Conservation (phyloP, 2,888 invertebrate species). For the Perithous albicinctus region DNA sequence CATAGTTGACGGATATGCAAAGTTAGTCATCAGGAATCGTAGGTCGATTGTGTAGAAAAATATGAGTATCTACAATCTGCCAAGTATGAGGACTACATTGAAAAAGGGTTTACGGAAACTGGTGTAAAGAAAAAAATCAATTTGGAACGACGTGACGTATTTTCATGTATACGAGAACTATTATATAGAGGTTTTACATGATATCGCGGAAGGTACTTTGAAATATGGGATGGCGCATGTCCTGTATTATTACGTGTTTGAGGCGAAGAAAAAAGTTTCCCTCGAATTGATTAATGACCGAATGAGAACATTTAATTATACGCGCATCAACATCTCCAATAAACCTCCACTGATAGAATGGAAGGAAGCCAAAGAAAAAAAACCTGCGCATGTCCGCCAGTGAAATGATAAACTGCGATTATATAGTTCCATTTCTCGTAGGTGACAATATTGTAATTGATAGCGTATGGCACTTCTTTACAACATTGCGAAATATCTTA, state of each 20-base stretch:
- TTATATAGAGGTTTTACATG: background rate
- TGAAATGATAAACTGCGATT: background rate
- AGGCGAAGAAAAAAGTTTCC: background rate
- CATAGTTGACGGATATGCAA: no score
- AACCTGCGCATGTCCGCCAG: background rate
- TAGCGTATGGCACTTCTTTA: background rate
- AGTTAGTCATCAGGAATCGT: no score
- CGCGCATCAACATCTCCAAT: background rate
- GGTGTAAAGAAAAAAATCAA: background rate
- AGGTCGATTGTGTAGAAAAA: no score
- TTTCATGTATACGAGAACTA: background rate
- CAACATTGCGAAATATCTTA: background rate
- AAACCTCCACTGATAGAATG: background rate
- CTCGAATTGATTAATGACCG: background rate
- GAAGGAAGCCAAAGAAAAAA: background rate
- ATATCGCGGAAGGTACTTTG: background rate
- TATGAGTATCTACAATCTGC: no score
- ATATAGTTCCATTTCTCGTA: background rate
- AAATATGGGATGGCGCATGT: constrained; percentile 1
- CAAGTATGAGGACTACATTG: background rate
- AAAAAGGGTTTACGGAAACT: background rate
- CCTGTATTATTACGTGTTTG: background rate
- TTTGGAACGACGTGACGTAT: background rate
- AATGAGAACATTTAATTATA: background rate
- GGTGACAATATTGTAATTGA: background rate